Evolutionary conservation across 2,113 vertebrate species (phyloP).

Genomic region (Panthera uncia): DNA sequence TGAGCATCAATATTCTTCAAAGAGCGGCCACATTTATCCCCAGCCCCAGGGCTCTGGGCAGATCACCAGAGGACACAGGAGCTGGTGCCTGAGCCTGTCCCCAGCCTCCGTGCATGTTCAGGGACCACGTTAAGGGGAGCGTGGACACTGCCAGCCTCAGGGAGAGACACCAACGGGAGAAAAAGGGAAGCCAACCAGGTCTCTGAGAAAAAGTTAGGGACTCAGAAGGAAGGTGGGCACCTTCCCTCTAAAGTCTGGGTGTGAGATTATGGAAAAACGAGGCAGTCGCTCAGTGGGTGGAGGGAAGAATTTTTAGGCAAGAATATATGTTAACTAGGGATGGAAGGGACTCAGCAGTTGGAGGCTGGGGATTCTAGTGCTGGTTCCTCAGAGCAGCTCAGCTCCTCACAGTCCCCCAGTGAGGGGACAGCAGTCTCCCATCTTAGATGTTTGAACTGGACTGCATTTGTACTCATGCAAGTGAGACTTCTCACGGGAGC

Average conservation of each 20-base stretch:
- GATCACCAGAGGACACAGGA: neutral
- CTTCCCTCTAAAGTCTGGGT: neutral
- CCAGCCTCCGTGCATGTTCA: neutral
- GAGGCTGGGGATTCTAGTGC: neutral
- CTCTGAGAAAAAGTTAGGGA: neutral
- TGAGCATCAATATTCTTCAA: neutral
- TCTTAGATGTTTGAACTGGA: neutral
- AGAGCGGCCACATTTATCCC: neutral
- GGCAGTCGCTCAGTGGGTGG: accelerated
- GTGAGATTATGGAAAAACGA: neutral
- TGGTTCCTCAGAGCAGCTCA: neutral
- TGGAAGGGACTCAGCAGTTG: neutral
- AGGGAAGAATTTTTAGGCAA: neutral
- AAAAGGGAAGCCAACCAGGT: neutral
- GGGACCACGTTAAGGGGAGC: neutral
- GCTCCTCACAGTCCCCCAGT: neutral
- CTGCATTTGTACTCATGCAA: neutral
- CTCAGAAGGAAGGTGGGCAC: neutral
- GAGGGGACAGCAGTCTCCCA: neutral
- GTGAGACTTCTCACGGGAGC: neutral
- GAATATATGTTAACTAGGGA: too few species aligned
- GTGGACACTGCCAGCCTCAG: neutral
- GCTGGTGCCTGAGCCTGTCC: neutral
- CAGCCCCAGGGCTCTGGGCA: accelerated
- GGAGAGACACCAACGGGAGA: neutral